phyloP scores from a whole-genome alignment of 2,888 invertebrate genomes.

The Trichopria drosophilae region DNA sequence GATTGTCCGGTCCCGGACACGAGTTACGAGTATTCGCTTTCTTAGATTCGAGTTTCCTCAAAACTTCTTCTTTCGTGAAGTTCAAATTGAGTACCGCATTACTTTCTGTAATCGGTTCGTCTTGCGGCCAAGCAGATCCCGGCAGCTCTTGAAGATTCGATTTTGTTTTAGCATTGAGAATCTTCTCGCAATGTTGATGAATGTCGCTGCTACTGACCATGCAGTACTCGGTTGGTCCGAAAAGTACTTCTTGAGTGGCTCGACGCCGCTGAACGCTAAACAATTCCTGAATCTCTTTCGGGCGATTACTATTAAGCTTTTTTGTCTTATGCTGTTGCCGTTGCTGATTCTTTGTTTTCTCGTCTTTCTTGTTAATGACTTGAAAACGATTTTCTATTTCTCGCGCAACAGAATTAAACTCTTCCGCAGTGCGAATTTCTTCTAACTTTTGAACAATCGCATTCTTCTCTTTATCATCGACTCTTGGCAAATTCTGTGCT shows the following conservation, averaged over 20 bases:
- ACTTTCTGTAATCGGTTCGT: background rate
- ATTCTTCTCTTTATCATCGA: no score
- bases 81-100: background rate
- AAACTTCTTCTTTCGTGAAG: background rate
- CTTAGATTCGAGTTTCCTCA: slow-evolving; percentile 1
- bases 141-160: slow-evolving; percentile 11
- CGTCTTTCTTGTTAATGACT: background rate
- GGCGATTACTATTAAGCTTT: background rate
- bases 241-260: slow-evolving; percentile 28
- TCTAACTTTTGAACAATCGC: background rate
- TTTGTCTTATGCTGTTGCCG: no score
- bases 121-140: slow-evolving; percentile 6
- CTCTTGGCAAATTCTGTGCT: no score
- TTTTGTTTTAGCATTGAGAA: background rate
- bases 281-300: slow-evolving; percentile 9
- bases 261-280: slow-evolving; percentile 8
- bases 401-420: slow-evolving; percentile 4
- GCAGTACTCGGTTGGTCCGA: slow-evolving; percentile 20
- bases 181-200: slow-evolving; percentile 15
- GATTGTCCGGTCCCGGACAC: slow-evolving; percentile 33
- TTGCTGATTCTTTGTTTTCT: background rate
- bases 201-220: slow-evolving; percentile 14
- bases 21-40: slow-evolving; percentile 1
- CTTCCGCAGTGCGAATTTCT: background rate
- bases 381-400: slow-evolving; percentile 3